Evolutionary conservation across 1,140 invertebrate species (phyloP), one percentile per base, ranked within the genome.

Genomic region (Drosophila kepulauana): DNA sequence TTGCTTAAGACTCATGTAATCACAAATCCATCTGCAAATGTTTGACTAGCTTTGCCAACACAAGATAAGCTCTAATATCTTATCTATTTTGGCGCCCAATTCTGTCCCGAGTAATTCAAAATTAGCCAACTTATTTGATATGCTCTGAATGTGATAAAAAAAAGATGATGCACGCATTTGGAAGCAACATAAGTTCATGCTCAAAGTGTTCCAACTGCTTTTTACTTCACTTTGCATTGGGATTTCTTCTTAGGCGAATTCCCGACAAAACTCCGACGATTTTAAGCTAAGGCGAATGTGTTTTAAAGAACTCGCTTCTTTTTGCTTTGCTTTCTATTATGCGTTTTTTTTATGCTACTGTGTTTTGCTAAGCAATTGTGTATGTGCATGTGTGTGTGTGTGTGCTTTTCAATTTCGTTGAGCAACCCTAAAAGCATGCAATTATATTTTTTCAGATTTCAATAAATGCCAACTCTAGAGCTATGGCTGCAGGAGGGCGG

Each of bases 371-470:
- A 62, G 57, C 48, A 61, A 56, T 46, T 70, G 35, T 62, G 20
- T 56, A 11, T 5, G 16, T n/a, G 13, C 15, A n/a, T 52, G 6
- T 49, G 25, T 67, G 54, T 58, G 28, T 78, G 79, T 71, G 67
- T 67, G 51, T 69, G 59, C 80, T 69, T 84, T 88, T 85, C 80
- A 72, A 89, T 84, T 87, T 82, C 61, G 62, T 16, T 41, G 45
- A 84, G 63, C 82, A 85, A 84, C 84, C 84, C 84, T 75, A 89
- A 80, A 85, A 89, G 85, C 75, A 73, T 89, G 84, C 84, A 88
- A 88, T 89, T 88, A 88, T 79, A 77, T 77, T 71, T 59, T 66
- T 82, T 74, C 52, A 78, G 79, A 86, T 88, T 88, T 86, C 84
- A 86, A 82, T 88, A 86, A 86, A 88, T 88, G 82, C 82, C 79